Percentiles rank a stretch among this genome's conserved stretches.
These are phyloP conservation scores for Agriotes lineatus DNA, from an alignment of 2,888 invertebrate species.

Conservation along the genomic window DNA sequence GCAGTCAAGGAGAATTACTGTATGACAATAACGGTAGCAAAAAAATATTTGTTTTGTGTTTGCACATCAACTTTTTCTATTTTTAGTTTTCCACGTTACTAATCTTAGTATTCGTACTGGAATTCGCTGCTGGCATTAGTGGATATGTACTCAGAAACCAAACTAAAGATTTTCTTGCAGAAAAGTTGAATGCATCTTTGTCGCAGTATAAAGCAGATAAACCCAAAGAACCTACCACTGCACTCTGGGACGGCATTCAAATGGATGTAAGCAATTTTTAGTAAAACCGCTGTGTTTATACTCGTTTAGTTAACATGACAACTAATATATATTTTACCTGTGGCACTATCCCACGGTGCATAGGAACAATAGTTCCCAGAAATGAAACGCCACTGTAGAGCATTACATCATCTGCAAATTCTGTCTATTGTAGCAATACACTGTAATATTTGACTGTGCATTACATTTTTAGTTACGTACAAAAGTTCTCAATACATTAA, in stretches of 20 bases:
- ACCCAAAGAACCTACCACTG: conserved; percentile 67
- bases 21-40: conserved; percentile 90
- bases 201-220: conserved; percentile 68
- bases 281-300: not conserved
- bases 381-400: too few species aligned
- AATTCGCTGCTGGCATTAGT: conserved; percentile 86
- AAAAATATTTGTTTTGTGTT: too few species aligned
- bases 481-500: too few species aligned
- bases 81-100: conserved; percentile 80
- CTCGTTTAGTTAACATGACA: not conserved
- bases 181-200: conserved; percentile 77
- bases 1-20: conserved; percentile 95
- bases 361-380: too few species aligned
- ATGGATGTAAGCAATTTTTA: conserved; percentile 74
- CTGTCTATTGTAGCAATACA: too few species aligned
- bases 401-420: too few species aligned
- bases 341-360: too few species aligned
- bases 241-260: conserved; percentile 86
- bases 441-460: too few species aligned
- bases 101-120: conserved; percentile 85
- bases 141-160: conserved; percentile 82
- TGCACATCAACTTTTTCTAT: not conserved
- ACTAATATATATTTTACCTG: too few species aligned
- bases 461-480: too few species aligned
- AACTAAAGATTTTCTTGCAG: conserved; percentile 73